Conservation (phyloP, 2,888 invertebrate genomes). For the Biston stratarius region DNA sequence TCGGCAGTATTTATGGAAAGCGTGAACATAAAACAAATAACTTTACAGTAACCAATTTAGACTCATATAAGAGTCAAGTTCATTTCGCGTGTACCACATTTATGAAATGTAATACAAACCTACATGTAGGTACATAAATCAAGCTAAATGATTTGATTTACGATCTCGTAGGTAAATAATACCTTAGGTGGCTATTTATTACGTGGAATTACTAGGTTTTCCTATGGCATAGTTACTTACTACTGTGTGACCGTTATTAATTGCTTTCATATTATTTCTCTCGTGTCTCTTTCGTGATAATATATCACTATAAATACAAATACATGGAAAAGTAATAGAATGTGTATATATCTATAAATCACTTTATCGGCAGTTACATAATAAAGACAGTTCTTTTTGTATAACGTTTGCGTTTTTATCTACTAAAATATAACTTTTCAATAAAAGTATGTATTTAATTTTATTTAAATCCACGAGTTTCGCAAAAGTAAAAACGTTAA, state of each 20-base stretch:
- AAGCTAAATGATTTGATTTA: conserved; percentile 33
- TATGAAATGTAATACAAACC: conserved; percentile 8
- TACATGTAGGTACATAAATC: conserved; percentile 29
- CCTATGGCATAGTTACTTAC: conserved; percentile 11
- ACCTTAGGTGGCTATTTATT: conserved; percentile 27
- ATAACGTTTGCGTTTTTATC: no score
- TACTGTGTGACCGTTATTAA: conserved; percentile 18
- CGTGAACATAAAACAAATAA: background rate
- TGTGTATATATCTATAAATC: no score
- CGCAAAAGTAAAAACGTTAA: no score
- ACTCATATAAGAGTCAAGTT: background rate
- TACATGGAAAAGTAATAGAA: background rate
- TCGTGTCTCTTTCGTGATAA: conserved; percentile 1
- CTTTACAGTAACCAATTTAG: conserved; percentile 1
- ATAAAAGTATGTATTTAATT: no score
- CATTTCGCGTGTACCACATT: background rate
- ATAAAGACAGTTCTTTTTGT: background rate
- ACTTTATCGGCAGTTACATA: background rate
- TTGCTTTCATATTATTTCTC: conserved; percentile 17
- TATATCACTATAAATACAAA: conserved; percentile 1
- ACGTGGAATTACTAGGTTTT: conserved; percentile 24
- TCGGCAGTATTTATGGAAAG: background rate
- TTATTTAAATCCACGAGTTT: no score
- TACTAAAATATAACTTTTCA: no score
- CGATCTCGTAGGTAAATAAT: conserved; percentile 29